Percentiles rank a stretch among this genome's conserved stretches.
Evolutionary conservation across 2,113 vertebrate genomes (phyloP).

Genomic region (Chaetops frenatus): DNA sequence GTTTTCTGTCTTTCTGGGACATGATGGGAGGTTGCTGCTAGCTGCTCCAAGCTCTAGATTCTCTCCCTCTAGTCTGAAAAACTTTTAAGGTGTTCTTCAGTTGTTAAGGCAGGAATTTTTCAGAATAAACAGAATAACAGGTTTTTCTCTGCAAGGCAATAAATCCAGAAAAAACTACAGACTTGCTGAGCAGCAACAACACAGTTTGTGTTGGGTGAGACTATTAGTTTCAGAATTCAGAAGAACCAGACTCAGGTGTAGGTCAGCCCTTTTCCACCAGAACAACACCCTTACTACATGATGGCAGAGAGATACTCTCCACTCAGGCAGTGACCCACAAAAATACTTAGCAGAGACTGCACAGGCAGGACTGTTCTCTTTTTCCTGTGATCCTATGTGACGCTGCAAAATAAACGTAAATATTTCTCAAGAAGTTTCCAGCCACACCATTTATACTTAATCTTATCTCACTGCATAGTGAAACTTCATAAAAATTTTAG

Average conservation of each 20-base stretch:
- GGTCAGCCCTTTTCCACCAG: neutral
- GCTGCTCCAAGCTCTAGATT: neutral
- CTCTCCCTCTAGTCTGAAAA: neutral
- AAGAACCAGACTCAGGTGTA: neutral
- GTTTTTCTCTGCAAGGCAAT: neutral
- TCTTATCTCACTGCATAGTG: neutral
- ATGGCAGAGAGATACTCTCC: neutral
- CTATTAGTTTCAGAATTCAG: neutral
- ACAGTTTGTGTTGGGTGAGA: accelerated
- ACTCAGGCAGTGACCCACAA: neutral
- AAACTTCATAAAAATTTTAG: neutral
- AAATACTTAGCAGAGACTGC: neutral
- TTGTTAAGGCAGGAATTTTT: neutral
- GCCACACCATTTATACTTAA: neutral
- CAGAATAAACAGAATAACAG: neutral
- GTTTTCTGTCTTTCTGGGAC: neutral
- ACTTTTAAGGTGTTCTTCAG: neutral
- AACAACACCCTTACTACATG: neutral
- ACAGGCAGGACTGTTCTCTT: neutral
- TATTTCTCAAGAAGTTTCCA: neutral
- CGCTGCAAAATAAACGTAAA: neutral
- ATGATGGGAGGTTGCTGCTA: neutral
- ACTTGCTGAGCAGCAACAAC: neutral
- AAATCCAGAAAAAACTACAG: neutral
- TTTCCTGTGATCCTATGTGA: neutral